Evolutionary conservation across 2,797 vertebrate species (phyloP), one percentile per base, ranked within the genome.

Genomic region (Sebastes itinus): DNA sequence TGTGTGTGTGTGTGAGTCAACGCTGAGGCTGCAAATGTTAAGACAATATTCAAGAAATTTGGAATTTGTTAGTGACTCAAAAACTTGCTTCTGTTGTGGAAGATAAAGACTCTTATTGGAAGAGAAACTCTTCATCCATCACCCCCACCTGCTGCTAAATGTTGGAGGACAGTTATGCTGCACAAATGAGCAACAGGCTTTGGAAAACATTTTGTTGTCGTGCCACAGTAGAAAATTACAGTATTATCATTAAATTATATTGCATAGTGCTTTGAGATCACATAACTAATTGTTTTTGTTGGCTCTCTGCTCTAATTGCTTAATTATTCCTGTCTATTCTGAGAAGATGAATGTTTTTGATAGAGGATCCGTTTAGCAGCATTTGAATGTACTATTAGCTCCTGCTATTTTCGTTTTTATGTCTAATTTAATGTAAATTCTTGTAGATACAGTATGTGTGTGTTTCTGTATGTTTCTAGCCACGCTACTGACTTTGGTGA

Each of bases 121-220:
- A 46, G 6, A 30, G 6, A 74, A 69, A 32, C 59, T 56, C 64
- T 14, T 42, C 60, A 28, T 54, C 9, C 14, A 14, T 73, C 56
- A 61, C 61, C 7, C 30, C 64, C 61, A 75, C 72, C 60, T 79
- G 76, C 76, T 75, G 75, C 35, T 68, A n/a, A 77, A 49, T 35
- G 23, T 28, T 62, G 55, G 33, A 78, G 77, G 65, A 60, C n/a
- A n/a, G 38, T 5, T 7, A 16, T 62, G 32, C 25, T 69, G 56
- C 65, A 35, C 14, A 75, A 72, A 73, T 71, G 23, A 81, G 63
- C 28, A 55, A n/a, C 22, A 58, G 32, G 65, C 63, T 78, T 38
- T 67, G 38, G 20, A 52, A 74, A 83, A 75, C 46, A 72, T 54
- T 81, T 80, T 60, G 33, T 32, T 80, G 13, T 74, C 1, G 9